Base-by-base conservation (phyloP, 1,140 invertebrate genomes). In the Danaus plexippus region DNA sequence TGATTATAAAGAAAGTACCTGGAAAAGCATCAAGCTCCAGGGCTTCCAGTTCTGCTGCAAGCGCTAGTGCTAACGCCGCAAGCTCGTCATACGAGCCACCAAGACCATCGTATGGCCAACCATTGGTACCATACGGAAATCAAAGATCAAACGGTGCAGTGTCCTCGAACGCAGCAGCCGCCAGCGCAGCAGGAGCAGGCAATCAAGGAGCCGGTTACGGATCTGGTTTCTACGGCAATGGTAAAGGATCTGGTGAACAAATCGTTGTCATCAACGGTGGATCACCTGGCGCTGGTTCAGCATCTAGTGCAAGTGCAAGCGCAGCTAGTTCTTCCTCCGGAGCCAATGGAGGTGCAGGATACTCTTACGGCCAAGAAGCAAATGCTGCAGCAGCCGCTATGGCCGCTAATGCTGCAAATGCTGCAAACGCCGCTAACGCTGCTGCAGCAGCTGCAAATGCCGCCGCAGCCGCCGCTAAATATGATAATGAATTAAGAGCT, bases 1-100 rank as follows among this genome's bases (percentile, higher is more conserved):
- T 73, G 8, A 49, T 70, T 5, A 59, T 63, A 42, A 45, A 64
- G 32, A 46, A 62, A 15, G 52, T 57, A 11, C 42, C 13, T 9
- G 32, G 51, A 48, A 32, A 32, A 8, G 46, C 40, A 9, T 13
- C 53, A 2, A 44, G 47, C 12, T 47, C 58, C n/a, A 44, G 11
- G 9, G 12, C 47, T 11, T 11, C 12, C 5, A 43, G 46, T n/a
- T 45, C 53, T 4, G 54, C 22, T 57, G 9, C 53, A 55, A 52
- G 42, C 47, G 46, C 52, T 22, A 32, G 22, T 32, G 9, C 43
- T 32, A 43, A 15, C 12, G 22, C 52, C 41, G 43, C 43, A 47
- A n/a, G 13, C 40, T 32, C 22, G 22, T 32, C 22, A 32, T 32
- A 32, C 22, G 5, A 32, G 1, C 2, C 22, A 32, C 22, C 22